Conservation (phyloP, 2,797 vertebrate genomes). For the Loriculus beryllinus region DNA sequence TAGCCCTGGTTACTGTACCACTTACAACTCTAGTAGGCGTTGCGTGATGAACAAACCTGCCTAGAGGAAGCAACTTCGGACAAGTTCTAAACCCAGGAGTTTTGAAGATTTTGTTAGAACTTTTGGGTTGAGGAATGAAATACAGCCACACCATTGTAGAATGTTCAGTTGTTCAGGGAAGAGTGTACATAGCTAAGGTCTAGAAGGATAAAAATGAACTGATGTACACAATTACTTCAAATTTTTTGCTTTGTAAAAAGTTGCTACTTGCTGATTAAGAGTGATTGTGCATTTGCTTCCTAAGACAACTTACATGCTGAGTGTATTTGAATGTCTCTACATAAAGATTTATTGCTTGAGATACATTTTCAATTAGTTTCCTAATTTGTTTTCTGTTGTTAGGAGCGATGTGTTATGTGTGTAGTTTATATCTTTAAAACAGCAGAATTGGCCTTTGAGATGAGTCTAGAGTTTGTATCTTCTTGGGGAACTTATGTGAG, state of each 20-base stretch:
- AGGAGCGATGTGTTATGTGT: background rate
- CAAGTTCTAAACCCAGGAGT: background rate
- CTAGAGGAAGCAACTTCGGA: background rate
- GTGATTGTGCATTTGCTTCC: background rate
- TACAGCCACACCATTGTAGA: background rate
- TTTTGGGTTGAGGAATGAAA: background rate
- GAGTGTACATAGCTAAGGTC: background rate
- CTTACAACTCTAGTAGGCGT: background rate
- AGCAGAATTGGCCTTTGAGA: background rate
- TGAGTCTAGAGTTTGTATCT: background rate
- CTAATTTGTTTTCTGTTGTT: background rate
- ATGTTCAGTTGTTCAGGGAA: background rate
- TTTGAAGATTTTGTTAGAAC: background rate
- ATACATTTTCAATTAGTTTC: background rate
- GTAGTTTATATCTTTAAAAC: background rate
- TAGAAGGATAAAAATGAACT: background rate
- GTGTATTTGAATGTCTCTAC: background rate
- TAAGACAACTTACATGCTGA: background rate
- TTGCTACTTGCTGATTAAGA: background rate
- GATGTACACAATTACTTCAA: background rate
- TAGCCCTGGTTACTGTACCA: background rate
- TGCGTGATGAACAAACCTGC: background rate
- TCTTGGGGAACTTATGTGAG: background rate
- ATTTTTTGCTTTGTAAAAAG: background rate
- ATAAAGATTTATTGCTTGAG: background rate